These are phyloP conservation scores for Cyanoramphus novaezelandiae DNA, from an alignment of 2,113 vertebrate species.

Conservation along the genomic window DNA sequence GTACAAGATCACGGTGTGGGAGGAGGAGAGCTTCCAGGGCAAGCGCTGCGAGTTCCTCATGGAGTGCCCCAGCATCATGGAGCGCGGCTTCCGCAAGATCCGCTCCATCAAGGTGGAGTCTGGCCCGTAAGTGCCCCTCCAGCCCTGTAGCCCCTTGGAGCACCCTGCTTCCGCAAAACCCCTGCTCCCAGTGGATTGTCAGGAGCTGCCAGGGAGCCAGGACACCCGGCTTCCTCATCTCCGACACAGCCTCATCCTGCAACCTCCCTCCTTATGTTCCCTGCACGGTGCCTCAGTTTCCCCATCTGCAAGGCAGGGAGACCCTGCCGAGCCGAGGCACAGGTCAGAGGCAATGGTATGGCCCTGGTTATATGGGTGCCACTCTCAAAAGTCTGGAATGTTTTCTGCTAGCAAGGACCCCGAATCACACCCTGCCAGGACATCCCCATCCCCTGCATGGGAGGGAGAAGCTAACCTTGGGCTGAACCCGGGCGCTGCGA, in stretches of 20 bases:
- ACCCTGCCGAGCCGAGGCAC: fast-evolving
- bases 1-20: conserved; percentile 92
- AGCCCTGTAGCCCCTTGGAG: not conserved
- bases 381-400: not conserved
- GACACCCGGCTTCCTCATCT: not conserved
- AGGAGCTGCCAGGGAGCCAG: not conserved
- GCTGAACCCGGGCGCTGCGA: not conserved
- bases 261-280: fast-evolving
- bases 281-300: not conserved
- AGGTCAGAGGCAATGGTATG: not conserved
- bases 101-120: conserved; percentile 95
- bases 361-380: not conserved
- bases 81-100: conserved; percentile 91
- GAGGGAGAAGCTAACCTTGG: not conserved
- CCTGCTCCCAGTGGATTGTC: not conserved
- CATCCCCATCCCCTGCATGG: not conserved
- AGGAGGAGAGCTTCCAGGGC: conserved; percentile 97
- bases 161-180: not conserved
- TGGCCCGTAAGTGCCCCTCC: conserved; percentile 84
- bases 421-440: not conserved
- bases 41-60: conserved; percentile 91
- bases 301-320: not conserved
- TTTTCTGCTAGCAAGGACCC: not conserved
- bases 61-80: conserved; percentile 93
- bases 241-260: fast-evolving